Evolutionary conservation across 2,797 vertebrate species (phyloP), one percentile per base, ranked within the genome.

Genomic region (Prionace glauca): DNA sequence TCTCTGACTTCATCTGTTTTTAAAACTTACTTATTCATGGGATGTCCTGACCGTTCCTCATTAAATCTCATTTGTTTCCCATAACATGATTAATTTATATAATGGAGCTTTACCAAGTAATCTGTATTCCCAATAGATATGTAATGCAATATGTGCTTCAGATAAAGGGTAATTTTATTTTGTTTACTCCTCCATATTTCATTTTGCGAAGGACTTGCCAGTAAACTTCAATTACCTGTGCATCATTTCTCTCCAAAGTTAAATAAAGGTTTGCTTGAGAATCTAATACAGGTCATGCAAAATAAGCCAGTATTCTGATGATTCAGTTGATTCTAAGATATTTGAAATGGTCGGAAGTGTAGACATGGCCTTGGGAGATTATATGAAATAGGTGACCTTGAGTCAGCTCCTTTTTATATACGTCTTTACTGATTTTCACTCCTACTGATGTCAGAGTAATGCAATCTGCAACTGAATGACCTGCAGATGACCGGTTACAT

Each of bases 91-190:
- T 65, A 65, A 91, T 91, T 62, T 65, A 60, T 18, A 62, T 62
- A 90, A 65, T 91, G 22, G 65, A 91, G 14, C 16, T 91, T 91
- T 65, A 36, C 60, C 32, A 62, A n/a, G 60, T 65, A 91, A 91
- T 36, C 16, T 65, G 60, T 91, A 65, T 91, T 91, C 32, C 32
- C 60, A 65, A 90, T 65, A 65, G 87, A 90, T n/a, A 90, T 32
- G 16, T n/a, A 91, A 91, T n/a, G 62, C 14, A 62, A 29, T 90
- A 91, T n/a, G 88, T 91, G 88, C 88, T 56, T 91, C 32, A 65
- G 88, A 91, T 65, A 91, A 91, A 91, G 88, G 32, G 5, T 60
- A 90, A 90, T 90, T 60, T 90, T 62, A 90, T 90, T 90, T 65
- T 62, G 87, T n/a, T 90, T 62, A n/a, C 8, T 36, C 29, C 18